These are phyloP conservation scores for Cosmia trapezina DNA, from an alignment of 2,888 invertebrate genomes.

Conservation along the genomic window DNA sequence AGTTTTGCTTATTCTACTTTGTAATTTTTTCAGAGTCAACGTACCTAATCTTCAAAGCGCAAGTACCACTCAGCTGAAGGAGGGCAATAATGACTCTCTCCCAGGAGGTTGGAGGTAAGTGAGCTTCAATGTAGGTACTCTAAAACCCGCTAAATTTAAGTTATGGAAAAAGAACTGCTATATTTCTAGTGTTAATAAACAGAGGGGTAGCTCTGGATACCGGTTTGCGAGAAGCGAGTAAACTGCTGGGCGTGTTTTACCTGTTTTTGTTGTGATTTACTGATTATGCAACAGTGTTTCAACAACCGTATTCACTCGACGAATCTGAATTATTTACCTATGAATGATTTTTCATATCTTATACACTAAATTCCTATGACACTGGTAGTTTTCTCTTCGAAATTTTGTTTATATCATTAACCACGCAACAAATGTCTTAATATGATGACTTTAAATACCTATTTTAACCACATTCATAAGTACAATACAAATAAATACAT, in stretches of 20 bases:
- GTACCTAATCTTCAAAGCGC: slow-evolving; percentile 84
- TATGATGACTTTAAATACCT: no score
- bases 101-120: slow-evolving; percentile 86
- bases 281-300: not conserved
- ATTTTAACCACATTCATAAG: no score
- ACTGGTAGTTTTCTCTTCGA: no score
- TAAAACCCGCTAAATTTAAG: not conserved
- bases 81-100: slow-evolving; percentile 80
- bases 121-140: slow-evolving; percentile 18
- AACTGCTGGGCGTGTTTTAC: not conserved
- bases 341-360: not conserved
- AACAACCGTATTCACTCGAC: not conserved
- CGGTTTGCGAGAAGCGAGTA: slow-evolving; percentile 51
- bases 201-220: slow-evolving; percentile 30
- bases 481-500: no score
- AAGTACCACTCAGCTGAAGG: slow-evolving; percentile 85
- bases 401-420: no score
- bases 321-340: not conserved
- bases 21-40: slow-evolving; percentile 77
- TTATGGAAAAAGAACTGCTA: slow-evolving; percentile 10
- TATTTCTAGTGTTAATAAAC: slow-evolving; percentile 1
- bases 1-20: slow-evolving; percentile 4
- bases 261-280: not conserved
- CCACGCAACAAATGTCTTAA: no score
- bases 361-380: not conserved